These are phyloP conservation scores for Allophyes oxyacanthae DNA, from an alignment of 2,888 invertebrate species.

Conservation along the genomic window DNA sequence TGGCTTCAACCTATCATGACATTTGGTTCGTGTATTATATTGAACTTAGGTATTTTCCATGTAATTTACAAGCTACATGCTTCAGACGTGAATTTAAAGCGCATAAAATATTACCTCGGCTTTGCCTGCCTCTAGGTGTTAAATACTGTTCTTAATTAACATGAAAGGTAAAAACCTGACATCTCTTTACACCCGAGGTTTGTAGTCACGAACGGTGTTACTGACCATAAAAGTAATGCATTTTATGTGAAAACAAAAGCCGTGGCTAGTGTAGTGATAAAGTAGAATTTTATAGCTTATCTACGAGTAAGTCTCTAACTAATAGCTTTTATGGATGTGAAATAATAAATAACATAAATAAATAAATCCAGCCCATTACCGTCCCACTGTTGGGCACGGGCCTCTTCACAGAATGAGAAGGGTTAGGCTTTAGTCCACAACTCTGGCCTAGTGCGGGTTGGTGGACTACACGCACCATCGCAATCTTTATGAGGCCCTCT, in stretches of 20 bases:
- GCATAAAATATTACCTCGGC: slow-evolving; percentile 28
- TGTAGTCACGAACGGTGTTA: slow-evolving; percentile 61
- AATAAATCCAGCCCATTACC: no score
- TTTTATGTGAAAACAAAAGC: slow-evolving; percentile 51
- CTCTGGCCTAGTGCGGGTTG: no score
- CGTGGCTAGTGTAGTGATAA: slow-evolving; percentile 1
- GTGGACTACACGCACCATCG: no score
- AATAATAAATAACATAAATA: no score
- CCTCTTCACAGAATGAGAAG: no score
- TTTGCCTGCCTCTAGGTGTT: slow-evolving; percentile 40
- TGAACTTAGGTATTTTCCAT: no score
- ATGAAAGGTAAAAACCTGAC: slow-evolving; percentile 63
- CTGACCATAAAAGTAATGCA: slow-evolving; percentile 55
- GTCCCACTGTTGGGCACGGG: no score
- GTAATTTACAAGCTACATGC: slow-evolving; percentile 24
- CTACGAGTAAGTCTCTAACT: slow-evolving; percentile 9
- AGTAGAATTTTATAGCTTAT: slow-evolving; percentile 25
- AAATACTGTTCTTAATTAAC: slow-evolving; percentile 58
- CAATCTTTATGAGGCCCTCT: no score
- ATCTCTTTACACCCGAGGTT: slow-evolving; percentile 64
- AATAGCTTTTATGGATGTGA: no score
- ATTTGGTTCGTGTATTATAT: no score
- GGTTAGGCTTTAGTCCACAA: no score
- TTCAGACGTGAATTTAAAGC: slow-evolving; percentile 36
- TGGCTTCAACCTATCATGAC: slow-evolving; percentile 22